Evolutionary conservation across 2,888 invertebrate genomes (phyloP).

Genomic region (Rhingia campestris): DNA sequence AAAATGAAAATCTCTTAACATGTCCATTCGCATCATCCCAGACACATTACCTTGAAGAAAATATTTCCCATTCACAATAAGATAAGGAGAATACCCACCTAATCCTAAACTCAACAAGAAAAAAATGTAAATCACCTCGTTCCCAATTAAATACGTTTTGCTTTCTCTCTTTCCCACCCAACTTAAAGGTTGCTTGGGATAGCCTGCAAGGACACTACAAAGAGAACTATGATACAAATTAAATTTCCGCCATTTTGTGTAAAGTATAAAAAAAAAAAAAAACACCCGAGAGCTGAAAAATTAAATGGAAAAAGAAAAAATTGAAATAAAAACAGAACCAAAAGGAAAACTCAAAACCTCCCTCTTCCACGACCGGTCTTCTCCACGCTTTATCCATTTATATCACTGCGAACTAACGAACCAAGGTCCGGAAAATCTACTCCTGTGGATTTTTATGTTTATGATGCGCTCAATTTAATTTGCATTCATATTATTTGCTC

Average conservation of each 20-base stretch:
- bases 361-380: slow-evolving; percentile 36
- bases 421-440: slow-evolving; percentile 74
- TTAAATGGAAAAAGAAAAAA: slow-evolving; percentile 8
- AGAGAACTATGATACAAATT: slow-evolving; percentile 39
- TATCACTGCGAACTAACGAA: slow-evolving; percentile 72
- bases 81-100: not conserved
- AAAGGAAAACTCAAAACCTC: slow-evolving; percentile 31
- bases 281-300: not conserved
- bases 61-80: not conserved
- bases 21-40: too few relatives aligned
- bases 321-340: slow-evolving; percentile 4
- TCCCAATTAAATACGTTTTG: slow-evolving; percentile 26
- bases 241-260: slow-evolving; percentile 62
- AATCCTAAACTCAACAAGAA: not conserved
- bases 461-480: slow-evolving; percentile 75
- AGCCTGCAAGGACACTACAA: slow-evolving; percentile 9
- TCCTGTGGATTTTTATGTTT: slow-evolving; percentile 74
- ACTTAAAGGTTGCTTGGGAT: not conserved
- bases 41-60: too few relatives aligned
- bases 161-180: not conserved
- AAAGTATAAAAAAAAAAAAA: slow-evolving; percentile 21
- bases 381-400: slow-evolving; percentile 63
- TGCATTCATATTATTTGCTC: slow-evolving; percentile 74
- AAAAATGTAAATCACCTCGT: slow-evolving; percentile 21
- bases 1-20: too few relatives aligned